Conservation (phyloP, 2,113 vertebrate species). For the Siphamia tubifer region DNA sequence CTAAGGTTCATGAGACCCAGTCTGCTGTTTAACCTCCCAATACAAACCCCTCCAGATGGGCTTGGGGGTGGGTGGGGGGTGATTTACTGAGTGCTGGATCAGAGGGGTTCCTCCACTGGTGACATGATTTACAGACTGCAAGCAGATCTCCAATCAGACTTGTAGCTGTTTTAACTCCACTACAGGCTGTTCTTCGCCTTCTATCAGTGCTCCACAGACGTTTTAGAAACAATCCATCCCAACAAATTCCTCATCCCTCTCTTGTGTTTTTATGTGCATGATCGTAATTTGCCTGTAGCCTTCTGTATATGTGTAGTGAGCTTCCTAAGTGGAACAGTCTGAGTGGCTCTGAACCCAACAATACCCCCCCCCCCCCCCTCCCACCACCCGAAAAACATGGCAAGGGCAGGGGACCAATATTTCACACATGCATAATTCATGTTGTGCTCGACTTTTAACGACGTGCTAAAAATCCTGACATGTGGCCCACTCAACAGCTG, state of each 20-base stretch:
- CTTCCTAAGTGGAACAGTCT: conserved; percentile 31
- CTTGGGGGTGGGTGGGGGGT: neutral
- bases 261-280: conserved; percentile 21
- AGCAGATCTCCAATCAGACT: conserved; percentile 34
- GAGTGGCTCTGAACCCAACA: conserved; percentile 28
- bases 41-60: conserved; percentile 3
- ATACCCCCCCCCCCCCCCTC: conserved; percentile 35
- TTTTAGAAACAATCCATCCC: conserved; percentile 1
- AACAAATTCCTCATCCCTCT: conserved; percentile 8
- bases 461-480: conserved; percentile 74
- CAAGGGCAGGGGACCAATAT: conserved; percentile 54
- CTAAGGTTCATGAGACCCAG: conserved; percentile 20
- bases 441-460: conserved; percentile 70
- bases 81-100: conserved; percentile 44
- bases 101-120: conserved; percentile 5
- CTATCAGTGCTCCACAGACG: conserved; percentile 18
- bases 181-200: conserved; percentile 11
- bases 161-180: conserved; percentile 18
- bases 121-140: conserved; percentile 41
- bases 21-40: conserved; percentile 45
- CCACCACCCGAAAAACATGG: conserved; percentile 26
- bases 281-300: conserved; percentile 16
- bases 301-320: conserved; percentile 43
- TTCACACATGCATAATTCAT: conserved; percentile 70
- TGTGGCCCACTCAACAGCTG: conserved; percentile 56